Percentiles rank a stretch among this genome's conserved stretches.
phyloP scores from a whole-genome alignment of 2,888 invertebrate species.

The Penaeus monodon region DNA sequence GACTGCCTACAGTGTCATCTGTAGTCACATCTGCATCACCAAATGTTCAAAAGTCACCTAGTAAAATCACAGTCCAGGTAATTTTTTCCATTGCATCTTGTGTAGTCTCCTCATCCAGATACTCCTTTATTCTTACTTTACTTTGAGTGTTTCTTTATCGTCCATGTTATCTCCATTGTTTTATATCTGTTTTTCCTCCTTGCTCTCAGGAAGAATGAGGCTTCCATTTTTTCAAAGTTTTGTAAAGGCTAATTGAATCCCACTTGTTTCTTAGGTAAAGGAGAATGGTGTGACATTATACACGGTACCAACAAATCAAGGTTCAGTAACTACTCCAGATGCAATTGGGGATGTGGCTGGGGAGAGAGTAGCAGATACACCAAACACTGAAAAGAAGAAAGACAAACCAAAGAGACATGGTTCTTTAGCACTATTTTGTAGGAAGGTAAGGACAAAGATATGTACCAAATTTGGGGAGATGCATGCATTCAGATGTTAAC shows the following conservation, averaged over 20 bases:
- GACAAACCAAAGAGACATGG: slow-evolving; percentile 75
- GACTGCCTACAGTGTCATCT: slow-evolving; percentile 20
- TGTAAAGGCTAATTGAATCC: neutral
- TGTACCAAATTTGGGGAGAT: neutral
- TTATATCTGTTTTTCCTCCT: too few relatives aligned
- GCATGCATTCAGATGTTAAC: neutral
- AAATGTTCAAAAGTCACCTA: slow-evolving; percentile 37
- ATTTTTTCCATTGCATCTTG: too few relatives aligned
- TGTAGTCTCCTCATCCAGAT: too few relatives aligned
- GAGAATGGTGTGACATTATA: slow-evolving; percentile 52
- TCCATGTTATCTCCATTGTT: too few relatives aligned
- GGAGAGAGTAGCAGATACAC: slow-evolving; percentile 30
- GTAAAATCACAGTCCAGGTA: slow-evolving; percentile 48
- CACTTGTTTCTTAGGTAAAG: slow-evolving; percentile 22
- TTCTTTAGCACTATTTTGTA: slow-evolving; percentile 83
- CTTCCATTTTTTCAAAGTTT: neutral
- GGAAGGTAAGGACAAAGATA: slow-evolving; percentile 77
- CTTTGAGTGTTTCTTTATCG: too few relatives aligned
- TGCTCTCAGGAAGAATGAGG: neutral
- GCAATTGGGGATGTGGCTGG: neutral
- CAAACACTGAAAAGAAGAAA: slow-evolving; percentile 64
- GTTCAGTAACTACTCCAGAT: slow-evolving; percentile 16
- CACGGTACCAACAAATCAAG: slow-evolving; percentile 39
- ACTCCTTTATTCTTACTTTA: too few relatives aligned
- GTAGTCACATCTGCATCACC: slow-evolving; percentile 29